A percentile compares a stretch with the other conserved stretches of the same genome.
Conservation (phyloP, 2,888 invertebrate genomes). For the Balanococcus diminutus region DNA sequence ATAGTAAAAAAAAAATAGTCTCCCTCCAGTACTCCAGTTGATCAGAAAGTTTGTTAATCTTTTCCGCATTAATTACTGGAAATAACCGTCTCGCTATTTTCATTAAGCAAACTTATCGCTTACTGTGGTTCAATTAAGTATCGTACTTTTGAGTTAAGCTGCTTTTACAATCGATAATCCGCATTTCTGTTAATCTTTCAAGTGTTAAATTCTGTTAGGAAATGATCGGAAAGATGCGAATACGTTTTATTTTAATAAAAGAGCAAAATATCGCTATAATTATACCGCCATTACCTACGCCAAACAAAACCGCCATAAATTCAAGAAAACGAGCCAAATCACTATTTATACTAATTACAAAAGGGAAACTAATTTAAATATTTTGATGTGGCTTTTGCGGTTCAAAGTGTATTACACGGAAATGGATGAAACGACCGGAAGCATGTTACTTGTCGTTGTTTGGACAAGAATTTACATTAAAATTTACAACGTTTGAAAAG, state of each 20-base stretch:
- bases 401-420: neutral
- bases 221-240: neutral
- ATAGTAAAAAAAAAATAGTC: neutral
- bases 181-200: conserved; percentile 22
- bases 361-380: conserved; percentile 39
- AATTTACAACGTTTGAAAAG: neutral
- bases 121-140: conserved; percentile 1
- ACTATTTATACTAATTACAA: neutral
- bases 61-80: conserved; percentile 19
- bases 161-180: conserved; percentile 14
- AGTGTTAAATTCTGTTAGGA: neutral
- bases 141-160: conserved; percentile 23
- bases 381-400: conserved; percentile 13
- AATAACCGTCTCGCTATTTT: neutral
- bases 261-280: neutral
- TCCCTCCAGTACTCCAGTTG: neutral
- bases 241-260: neutral
- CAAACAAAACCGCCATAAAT: neutral
- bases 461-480: conserved; percentile 6
- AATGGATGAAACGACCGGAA: conserved; percentile 13
- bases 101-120: conserved; percentile 23
- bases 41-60: conserved; percentile 19
- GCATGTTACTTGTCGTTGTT: conserved; percentile 14
- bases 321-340: neutral
- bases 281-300: neutral